phyloP scores from a whole-genome alignment of 2,797 vertebrate genomes.

The Lacerta agilis region DNA sequence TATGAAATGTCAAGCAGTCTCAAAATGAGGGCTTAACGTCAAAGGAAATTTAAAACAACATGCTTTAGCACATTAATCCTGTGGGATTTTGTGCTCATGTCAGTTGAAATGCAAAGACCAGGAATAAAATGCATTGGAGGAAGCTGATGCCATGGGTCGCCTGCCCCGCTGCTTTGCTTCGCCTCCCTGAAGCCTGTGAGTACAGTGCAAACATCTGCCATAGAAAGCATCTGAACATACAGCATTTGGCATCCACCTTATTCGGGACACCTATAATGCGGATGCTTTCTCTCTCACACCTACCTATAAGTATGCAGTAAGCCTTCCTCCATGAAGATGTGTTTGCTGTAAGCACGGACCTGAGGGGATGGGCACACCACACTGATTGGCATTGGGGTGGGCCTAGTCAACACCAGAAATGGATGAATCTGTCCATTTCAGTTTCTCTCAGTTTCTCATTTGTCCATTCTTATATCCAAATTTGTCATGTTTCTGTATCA shows the following conservation, averaged over 20 bases:
- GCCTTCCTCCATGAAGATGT: neutral
- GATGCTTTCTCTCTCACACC: neutral
- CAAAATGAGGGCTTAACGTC: slow-evolving; percentile 3
- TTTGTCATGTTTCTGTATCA: too few species aligned
- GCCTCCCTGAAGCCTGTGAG: neutral
- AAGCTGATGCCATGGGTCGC: neutral
- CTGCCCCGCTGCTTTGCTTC: neutral
- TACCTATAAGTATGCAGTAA: neutral
- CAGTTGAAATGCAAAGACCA: neutral
- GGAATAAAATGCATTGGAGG: neutral
- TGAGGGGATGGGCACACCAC: neutral
- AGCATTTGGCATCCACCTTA: neutral
- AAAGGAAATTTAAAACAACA: neutral
- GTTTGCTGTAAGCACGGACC: too few species aligned
- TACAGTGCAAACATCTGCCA: neutral
- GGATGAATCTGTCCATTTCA: too few species aligned
- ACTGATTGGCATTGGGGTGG: neutral
- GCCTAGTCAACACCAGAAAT: too few species aligned
- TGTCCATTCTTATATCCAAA: too few species aligned
- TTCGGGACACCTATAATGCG: neutral
- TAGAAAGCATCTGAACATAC: neutral
- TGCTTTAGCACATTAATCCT: neutral
- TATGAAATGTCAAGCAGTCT: neutral
- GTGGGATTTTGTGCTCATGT: neutral
- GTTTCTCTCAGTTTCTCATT: too few species aligned